Evolutionary conservation across 2,888 invertebrate species (phyloP).

Genomic region (Monopis laevigella): DNA sequence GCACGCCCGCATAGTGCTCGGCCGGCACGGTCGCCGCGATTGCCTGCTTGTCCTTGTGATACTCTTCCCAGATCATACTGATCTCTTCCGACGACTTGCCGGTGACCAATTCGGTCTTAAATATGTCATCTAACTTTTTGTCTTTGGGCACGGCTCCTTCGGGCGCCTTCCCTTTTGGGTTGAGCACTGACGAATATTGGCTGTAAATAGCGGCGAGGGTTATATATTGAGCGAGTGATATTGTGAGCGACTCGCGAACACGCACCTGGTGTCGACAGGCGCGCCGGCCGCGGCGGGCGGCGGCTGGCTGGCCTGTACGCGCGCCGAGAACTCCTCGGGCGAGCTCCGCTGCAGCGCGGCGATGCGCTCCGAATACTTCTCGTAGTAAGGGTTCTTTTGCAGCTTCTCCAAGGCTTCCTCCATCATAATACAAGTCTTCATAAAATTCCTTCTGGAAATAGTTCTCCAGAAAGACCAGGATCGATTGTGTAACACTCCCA

Average conservation of each 20-base stretch:
- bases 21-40: conserved; percentile 77
- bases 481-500: no score
- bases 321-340: conserved; percentile 76
- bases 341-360: conserved; percentile 76
- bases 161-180: conserved; percentile 62
- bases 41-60: conserved; percentile 80
- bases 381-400: conserved; percentile 78
- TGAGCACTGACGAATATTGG: conserved; percentile 71
- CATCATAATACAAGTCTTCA: conserved; percentile 39
- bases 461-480: no score
- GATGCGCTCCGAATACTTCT: conserved; percentile 83
- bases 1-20: conserved; percentile 67
- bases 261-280: conserved; percentile 42
- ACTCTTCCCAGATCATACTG: conserved; percentile 79
- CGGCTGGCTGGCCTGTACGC: conserved; percentile 63
- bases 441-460: no score
- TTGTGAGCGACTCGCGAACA: conserved; percentile 2
- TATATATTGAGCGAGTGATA: not conserved
- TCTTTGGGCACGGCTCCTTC: conserved; percentile 28
- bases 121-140: conserved; percentile 72
- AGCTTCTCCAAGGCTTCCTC: conserved; percentile 65
- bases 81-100: conserved; percentile 79
- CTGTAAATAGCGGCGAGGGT: conserved; percentile 31
- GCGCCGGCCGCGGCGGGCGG: conserved; percentile 38
- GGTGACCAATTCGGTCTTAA: conserved; percentile 79